A percentile compares a stretch with the other conserved stretches of the same genome.
Conservation (phyloP, 1,140 invertebrate species). For the Pseudomyrmex pallidus region DNA sequence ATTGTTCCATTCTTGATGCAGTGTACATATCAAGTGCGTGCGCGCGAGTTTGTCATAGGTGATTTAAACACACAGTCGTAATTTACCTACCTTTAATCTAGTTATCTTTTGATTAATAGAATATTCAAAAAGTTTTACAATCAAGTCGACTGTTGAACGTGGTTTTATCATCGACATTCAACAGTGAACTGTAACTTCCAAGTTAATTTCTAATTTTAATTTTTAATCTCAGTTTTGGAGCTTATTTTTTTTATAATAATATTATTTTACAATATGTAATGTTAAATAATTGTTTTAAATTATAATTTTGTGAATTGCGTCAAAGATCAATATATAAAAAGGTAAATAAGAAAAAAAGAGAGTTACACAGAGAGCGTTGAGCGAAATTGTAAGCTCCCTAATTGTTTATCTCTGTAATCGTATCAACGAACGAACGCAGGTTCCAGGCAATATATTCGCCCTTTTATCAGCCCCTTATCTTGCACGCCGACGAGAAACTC, state of each 20-base stretch:
- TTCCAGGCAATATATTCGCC: slow-evolving; percentile 7
- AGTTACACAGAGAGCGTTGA: background rate
- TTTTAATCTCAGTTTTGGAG: too few species aligned
- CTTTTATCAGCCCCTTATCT: slow-evolving; percentile 21
- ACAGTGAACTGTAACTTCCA: too few species aligned
- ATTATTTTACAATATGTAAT: too few species aligned
- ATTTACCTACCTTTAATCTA: background rate
- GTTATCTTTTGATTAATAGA: too few species aligned
- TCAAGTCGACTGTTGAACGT: too few species aligned
- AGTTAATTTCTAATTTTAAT: too few species aligned
- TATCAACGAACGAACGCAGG: background rate
- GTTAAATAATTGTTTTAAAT: too few species aligned
- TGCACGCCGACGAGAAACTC: background rate
- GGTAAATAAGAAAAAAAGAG: background rate
- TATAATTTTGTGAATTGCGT: too few species aligned
- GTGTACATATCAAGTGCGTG: background rate
- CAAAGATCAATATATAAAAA: too few species aligned
- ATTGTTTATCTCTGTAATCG: slow-evolving; percentile 18
- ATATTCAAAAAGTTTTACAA: too few species aligned
- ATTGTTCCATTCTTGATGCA: background rate
- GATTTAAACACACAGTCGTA: background rate
- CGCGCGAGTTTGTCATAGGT: background rate
- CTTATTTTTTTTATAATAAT: too few species aligned
- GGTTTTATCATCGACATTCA: too few species aligned
- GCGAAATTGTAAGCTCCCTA: background rate